Evolutionary conservation across 1,140 invertebrate genomes (phyloP), one percentile per base, ranked within the genome.

Genomic region (Druon quercuslanigerum): DNA sequence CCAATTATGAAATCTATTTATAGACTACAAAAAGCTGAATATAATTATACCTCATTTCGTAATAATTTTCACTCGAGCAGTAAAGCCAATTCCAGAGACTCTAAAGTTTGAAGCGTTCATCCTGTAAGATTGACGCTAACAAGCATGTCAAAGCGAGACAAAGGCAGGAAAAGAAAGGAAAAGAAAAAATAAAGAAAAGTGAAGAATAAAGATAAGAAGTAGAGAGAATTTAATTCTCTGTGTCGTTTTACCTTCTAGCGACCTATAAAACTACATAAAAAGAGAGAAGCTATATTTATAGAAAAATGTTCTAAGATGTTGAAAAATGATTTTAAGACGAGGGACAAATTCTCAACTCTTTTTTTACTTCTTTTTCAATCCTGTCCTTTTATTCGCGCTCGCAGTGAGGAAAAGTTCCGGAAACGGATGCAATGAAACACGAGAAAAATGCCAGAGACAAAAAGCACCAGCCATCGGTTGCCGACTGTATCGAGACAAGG

Each of bases 51-150:
- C 7, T 54, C 1, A 17, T 54, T 54, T 17, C n/a, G 6, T 17
- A 54, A 54, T 54, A 17, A 19, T 19, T 17, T n/a, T 54, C 52
- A 8, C 11, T 54, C n/a, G 17, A 17, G 52, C 52, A 54, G 52
- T 17, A 17, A 54, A 9, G n/a, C n/a, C 51, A 54, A n/a, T 54
- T 54, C 8, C 51, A n/a, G 51, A n/a, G 6, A 54, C 16, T 7
- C 14, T 54, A 16, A 84, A 82, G 79, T 81, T 82, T 51, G 54
- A 77, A 78, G 70, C 76, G 19, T 60, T 9, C 13, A 40, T 57
- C 72, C 54, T 77, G 71, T 20, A 77, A 81, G 75, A 81, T 79
- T 79, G 78, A 81, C 73, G 71, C 75, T 66, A 74, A 51, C 74
- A 73, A 52, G 78, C 52, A 79, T 46, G 74, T 80, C 73, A 51